Percentiles rank a stretch among this genome's conserved stretches.
Evolutionary conservation across 2,113 vertebrate genomes (phyloP).

Genomic region (Oryzias curvinotus): DNA sequence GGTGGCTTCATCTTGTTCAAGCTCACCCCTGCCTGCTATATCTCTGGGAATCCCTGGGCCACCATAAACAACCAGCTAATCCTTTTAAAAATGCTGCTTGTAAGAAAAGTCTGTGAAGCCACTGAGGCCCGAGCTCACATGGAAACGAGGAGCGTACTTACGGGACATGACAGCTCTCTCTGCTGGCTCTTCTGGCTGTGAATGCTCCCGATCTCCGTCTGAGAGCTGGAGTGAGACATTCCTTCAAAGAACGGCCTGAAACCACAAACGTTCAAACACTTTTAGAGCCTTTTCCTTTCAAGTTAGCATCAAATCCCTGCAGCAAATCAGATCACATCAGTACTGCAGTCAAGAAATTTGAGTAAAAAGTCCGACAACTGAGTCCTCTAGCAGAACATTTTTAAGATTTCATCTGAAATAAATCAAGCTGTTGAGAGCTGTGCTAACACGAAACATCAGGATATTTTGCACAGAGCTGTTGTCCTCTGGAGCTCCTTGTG

Average conservation of each 20-base stretch:
- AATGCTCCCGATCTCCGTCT: constrained; percentile 80
- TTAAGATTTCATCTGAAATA: too few species aligned
- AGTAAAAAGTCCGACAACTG: too few species aligned
- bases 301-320: too few species aligned
- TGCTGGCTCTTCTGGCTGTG: constrained; percentile 77
- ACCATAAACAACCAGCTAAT: constrained; percentile 23
- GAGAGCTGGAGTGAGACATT: constrained; percentile 82
- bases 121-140: constrained; percentile 7
- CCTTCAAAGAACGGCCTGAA: constrained; percentile 81
- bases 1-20: constrained; percentile 33
- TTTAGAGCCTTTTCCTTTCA: too few species aligned
- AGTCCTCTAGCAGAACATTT: too few species aligned
- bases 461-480: too few species aligned
- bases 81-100: constrained; percentile 43
- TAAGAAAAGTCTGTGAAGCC: constrained; percentile 16
- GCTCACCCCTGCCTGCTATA: constrained; percentile 28
- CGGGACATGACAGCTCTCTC: constrained; percentile 65
- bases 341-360: too few species aligned
- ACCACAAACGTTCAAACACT: constrained; percentile 14
- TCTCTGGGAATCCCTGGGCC: constrained; percentile 51
- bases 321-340: too few species aligned
- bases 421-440: too few species aligned
- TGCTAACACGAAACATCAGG: too few species aligned
- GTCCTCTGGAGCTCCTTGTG: too few species aligned
- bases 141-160: constrained; percentile 60